These are phyloP conservation scores for Semnornis frantzii DNA, from an alignment of 2,113 vertebrate species.

Conservation along the genomic window DNA sequence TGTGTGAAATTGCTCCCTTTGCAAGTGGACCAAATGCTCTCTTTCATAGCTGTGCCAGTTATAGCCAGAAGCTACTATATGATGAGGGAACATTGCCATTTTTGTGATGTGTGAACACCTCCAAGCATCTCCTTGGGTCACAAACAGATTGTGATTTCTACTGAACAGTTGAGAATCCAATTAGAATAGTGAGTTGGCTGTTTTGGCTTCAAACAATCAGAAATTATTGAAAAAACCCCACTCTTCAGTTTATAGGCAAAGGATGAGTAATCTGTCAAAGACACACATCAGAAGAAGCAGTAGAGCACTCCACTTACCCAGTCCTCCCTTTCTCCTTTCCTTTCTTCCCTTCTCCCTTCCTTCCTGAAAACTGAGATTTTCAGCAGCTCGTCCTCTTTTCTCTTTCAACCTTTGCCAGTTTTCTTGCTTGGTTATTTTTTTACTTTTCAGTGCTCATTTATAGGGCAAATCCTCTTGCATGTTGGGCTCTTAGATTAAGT, in stretches of 20 bases:
- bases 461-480: slow-evolving; percentile 14
- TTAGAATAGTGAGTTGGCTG: not conserved
- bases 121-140: not conserved
- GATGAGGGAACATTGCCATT: not conserved
- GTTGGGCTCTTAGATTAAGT: slow-evolving; percentile 15
- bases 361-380: not conserved
- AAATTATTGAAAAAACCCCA: fast-evolving
- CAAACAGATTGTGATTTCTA: not conserved
- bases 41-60: not conserved
- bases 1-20: slow-evolving; percentile 1
- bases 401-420: slow-evolving; percentile 3
- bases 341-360: not conserved
- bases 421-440: not conserved
- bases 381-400: not conserved
- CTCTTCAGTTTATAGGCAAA: not conserved
- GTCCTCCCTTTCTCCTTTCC: too few species aligned
- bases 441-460: slow-evolving; percentile 6
- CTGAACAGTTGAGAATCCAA: not conserved
- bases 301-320: not conserved
- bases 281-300: not conserved
- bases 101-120: fast-evolving
- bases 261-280: not conserved
- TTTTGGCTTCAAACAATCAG: not conserved
- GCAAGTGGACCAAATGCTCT: not conserved
- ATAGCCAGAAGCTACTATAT: not conserved